Evolutionary conservation across 2,797 vertebrate species (phyloP).

Genomic region (Sitta carolinensis): DNA sequence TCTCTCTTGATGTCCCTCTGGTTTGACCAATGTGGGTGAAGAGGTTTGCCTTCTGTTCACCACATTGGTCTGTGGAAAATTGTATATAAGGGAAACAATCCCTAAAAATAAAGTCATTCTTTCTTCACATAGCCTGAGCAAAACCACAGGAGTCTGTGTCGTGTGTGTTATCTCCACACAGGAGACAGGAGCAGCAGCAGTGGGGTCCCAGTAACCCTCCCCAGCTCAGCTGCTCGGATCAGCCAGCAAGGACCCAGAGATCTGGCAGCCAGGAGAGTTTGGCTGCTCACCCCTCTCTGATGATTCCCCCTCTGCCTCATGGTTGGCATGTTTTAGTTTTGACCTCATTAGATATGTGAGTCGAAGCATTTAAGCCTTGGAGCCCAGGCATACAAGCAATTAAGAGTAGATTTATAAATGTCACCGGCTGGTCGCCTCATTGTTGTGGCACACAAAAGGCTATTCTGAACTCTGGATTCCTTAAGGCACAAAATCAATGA

Average conservation of each 20-base stretch:
- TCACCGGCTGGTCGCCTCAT: not conserved
- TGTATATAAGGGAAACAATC: too few species aligned
- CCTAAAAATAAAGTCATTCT: too few species aligned
- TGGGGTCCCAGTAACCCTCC: not conserved
- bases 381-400: not conserved
- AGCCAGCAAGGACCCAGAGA: not conserved
- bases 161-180: too few species aligned
- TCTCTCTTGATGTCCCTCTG: too few species aligned
- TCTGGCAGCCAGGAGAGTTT: not conserved
- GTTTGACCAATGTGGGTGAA: too few species aligned
- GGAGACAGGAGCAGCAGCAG: not conserved
- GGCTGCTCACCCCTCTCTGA: not conserved
- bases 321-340: not conserved
- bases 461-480: not conserved
- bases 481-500: conserved; percentile 1
- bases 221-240: not conserved
- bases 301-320: not conserved
- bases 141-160: too few species aligned
- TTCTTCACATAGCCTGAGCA: too few species aligned
- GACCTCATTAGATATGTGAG: not conserved
- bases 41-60: too few species aligned
- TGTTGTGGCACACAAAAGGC: not conserved
- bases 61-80: too few species aligned
- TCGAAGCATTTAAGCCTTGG: not conserved
- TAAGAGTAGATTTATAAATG: not conserved